Evolutionary conservation across 2,888 invertebrate genomes (phyloP).

Genomic region (Chloroclystis v-ata): DNA sequence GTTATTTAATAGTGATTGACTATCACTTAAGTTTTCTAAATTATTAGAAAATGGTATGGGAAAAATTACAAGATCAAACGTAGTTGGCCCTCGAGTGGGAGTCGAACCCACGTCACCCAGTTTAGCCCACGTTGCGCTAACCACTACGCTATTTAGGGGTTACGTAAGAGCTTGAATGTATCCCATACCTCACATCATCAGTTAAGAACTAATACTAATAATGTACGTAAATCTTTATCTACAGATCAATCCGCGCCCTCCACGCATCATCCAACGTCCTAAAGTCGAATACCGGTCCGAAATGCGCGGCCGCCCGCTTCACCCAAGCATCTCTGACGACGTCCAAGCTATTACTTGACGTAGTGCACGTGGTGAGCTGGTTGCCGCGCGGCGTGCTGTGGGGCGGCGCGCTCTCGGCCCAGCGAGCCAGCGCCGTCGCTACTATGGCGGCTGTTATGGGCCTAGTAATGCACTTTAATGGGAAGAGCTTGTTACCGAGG

Average conservation of each 20-base stretch:
- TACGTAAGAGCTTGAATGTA: too few species aligned
- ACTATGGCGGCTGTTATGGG: conserved; percentile 53
- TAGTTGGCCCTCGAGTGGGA: too few species aligned
- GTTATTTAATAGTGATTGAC: too few species aligned
- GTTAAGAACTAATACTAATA: too few species aligned
- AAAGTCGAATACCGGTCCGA: conserved; percentile 40
- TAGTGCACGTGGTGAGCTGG: conserved; percentile 88
- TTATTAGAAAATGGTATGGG: too few species aligned
- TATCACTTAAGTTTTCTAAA: too few species aligned
- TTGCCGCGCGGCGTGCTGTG: conserved; percentile 88
- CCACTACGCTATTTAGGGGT: too few species aligned
- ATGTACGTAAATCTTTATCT: not conserved
- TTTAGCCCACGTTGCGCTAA: too few species aligned
- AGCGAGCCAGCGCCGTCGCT: conserved; percentile 50
- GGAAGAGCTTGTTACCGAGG: conserved; percentile 43
- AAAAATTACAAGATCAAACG: too few species aligned
- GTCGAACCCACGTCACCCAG: too few species aligned
- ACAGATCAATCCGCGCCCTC: conserved; percentile 59
- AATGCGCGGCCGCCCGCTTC: conserved; percentile 58
- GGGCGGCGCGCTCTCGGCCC: conserved; percentile 81
- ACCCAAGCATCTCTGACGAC: conserved; percentile 55
- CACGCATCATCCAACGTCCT: conserved; percentile 44
- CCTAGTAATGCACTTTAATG: conserved; percentile 57
- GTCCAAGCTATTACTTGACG: conserved; percentile 77
- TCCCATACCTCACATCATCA: too few species aligned